phyloP scores from a whole-genome alignment of 2,113 vertebrate species.

The Callorhinus ursinus region DNA sequence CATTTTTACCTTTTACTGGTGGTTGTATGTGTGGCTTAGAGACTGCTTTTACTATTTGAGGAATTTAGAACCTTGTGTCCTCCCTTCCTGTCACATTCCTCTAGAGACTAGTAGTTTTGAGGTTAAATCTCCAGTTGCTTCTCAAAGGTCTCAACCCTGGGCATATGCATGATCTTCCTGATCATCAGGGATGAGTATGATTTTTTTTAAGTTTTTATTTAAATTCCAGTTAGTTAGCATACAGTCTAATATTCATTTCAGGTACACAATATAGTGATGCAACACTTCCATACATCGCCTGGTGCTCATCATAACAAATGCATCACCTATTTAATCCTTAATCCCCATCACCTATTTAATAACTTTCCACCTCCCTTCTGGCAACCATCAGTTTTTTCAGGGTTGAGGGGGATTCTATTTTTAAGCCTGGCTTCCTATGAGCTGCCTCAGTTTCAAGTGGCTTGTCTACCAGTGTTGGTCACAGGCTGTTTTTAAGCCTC shows the following conservation, averaged over 20 bases:
- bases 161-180: neutral
- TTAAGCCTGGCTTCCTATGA: neutral
- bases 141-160: neutral
- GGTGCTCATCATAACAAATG: neutral
- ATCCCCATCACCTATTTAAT: neutral
- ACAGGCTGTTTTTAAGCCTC: neutral
- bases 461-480: neutral
- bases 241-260: neutral
- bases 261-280: neutral
- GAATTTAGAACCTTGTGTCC: neutral
- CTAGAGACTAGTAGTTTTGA: neutral
- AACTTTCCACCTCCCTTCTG: neutral
- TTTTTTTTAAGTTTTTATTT: neutral
- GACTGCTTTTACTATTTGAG: neutral
- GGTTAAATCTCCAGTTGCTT: no score
- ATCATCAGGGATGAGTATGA: neutral
- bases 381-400: neutral
- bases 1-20: neutral
- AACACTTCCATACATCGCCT: neutral
- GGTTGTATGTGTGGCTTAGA: neutral
- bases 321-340: neutral
- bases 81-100: accelerated
- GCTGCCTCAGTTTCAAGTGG: neutral
- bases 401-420: neutral
- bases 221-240: neutral